Base-by-base conservation (phyloP, 2,113 vertebrate genomes). In the Vimba vimba region DNA sequence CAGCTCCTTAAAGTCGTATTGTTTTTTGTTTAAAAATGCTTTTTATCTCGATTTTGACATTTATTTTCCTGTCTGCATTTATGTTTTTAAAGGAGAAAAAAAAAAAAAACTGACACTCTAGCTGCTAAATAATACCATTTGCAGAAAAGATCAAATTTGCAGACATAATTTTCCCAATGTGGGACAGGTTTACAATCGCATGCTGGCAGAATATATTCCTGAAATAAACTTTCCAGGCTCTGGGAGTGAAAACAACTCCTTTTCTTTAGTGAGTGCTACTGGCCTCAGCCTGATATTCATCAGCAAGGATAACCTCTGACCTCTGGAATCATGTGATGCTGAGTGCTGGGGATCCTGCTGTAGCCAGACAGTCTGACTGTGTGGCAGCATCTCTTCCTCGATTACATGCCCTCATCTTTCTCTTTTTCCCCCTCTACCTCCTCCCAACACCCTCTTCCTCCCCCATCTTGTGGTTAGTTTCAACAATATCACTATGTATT, bases 341-440 rank as follows among this genome's bases (percentile, higher is more conserved):
- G 93, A 94, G 94, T 92, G 94, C 93, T 91, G 92, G 89, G 93
- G 94, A 94, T 94, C 94, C 90, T n/a, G 88, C 80, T 90, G 94
- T 93, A 95, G 95, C 94, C 95, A 95, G 95, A 94, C 95, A 94
- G 95, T 95, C 95, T 95, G 94, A 93, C 95, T 94, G 91, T 83
- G 81, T 91, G 93, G 93, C 90, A 88, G 91, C 93, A 92, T 93
- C 91, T 84, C 91, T 90, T 88, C 4, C 78, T 81, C 83, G 11
- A 83, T 77, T 71, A 82, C 77, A 59, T 86, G 50, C 78, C 60
- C 71, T 84, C 86, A 82, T 89, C 85, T 75, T 87, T 88, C 84
- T 82, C 62, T 57, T 39, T 57, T 45, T 82, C 84, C 79, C 55
- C 30, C 27, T 86, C 89, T 89, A 85, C 84, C 82, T 74, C 60